A percentile compares a stretch with the other conserved stretches of the same genome.
Evolutionary conservation across 2,888 invertebrate genomes (phyloP).

Genomic region (Drosophila mettleri): DNA sequence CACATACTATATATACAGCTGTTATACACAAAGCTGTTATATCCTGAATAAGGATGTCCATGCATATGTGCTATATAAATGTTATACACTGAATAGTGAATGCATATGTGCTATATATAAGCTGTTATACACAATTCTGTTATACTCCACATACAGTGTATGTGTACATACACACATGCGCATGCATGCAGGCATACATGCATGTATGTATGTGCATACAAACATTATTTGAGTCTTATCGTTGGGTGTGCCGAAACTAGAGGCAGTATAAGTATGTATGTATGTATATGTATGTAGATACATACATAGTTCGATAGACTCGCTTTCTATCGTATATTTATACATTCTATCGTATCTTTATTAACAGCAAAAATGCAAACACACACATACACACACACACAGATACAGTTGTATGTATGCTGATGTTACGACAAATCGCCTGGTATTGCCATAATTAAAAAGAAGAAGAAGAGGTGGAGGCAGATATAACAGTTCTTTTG

Average conservation of each 20-base stretch:
- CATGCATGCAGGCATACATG: no score
- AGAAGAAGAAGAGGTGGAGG: background rate
- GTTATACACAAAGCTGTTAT: no score
- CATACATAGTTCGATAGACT: background rate
- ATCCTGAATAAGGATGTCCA: no score
- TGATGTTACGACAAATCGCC: background rate
- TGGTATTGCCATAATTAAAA: background rate
- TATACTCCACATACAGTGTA: no score
- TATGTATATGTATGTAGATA: no score
- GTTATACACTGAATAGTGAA: background rate
- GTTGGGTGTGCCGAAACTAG: constrained; percentile 1
- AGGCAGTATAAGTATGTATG: background rate
- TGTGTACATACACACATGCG: no score
- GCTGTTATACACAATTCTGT: no score
- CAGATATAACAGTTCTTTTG: background rate
- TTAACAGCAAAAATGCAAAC: background rate
- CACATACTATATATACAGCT: no score
- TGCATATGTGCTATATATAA: background rate
- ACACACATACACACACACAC: background rate
- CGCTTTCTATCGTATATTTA: constrained; percentile 2
- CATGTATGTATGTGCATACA: background rate
- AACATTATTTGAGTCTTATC: constrained; percentile 1
- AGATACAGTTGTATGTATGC: background rate
- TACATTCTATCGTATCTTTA: constrained; percentile 8
- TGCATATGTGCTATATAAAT: no score